These are phyloP conservation scores for Iselma pallidipennis DNA, from an alignment of 2,888 invertebrate genomes.

Conservation along the genomic window DNA sequence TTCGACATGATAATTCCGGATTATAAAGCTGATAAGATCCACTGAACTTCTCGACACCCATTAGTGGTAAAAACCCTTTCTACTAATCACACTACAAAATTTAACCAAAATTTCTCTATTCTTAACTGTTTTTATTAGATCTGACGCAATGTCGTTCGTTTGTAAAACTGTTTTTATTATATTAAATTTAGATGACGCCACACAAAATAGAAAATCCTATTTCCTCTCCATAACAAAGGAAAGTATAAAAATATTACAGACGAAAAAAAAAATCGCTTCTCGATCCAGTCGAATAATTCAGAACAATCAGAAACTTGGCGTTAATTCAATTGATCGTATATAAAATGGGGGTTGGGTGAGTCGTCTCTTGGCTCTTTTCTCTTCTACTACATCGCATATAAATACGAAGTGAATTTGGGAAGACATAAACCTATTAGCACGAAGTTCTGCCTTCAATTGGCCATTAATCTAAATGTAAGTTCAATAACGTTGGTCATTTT, in stretches of 20 bases:
- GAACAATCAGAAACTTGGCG: neutral
- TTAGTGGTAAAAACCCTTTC: no score
- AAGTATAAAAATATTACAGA: neutral
- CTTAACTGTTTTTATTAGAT: no score
- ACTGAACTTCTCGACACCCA: no score
- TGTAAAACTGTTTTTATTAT: no score
- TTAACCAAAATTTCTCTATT: no score
- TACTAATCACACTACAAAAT: no score
- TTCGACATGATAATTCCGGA: no score
- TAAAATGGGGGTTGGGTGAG: neutral
- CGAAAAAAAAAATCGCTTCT: neutral
- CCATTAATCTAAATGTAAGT: constrained; percentile 16
- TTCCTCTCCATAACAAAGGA: no score
- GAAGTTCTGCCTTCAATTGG: neutral
- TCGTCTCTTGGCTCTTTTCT: neutral
- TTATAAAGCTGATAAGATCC: no score
- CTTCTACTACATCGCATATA: neutral
- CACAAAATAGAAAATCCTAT: no score
- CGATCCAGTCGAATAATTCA: neutral
- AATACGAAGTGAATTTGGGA: neutral
- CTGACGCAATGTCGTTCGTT: no score
- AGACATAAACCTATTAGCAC: constrained; percentile 9
- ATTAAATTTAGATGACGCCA: no score
- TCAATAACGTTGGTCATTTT: constrained; percentile 3
- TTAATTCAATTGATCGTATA: neutral